These are phyloP conservation scores for Caenorhabditis angaria DNA, from an alignment of 2,888 invertebrate species.

Conservation along the genomic window DNA sequence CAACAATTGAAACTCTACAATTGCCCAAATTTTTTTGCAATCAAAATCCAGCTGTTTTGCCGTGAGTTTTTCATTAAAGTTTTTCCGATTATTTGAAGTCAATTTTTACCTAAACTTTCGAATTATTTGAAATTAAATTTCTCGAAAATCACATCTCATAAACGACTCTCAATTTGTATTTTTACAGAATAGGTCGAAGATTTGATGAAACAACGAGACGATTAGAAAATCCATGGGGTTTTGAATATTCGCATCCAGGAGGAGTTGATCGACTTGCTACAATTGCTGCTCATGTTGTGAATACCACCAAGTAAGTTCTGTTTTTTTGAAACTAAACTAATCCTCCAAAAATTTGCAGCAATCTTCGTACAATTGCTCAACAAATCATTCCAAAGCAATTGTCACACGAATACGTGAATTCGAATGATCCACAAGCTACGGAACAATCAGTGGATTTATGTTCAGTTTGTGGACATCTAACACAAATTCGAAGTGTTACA, in stretches of 20 bases:
- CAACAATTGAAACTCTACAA: neutral
- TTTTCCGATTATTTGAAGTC: too few species aligned
- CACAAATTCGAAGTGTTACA: slow-evolving; percentile 21
- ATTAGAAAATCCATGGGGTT: neutral
- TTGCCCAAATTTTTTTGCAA: neutral
- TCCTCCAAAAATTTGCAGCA: neutral
- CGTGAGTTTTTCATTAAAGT: neutral
- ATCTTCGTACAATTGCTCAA: neutral
- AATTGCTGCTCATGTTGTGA: slow-evolving; percentile 27
- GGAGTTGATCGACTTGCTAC: slow-evolving; percentile 22
- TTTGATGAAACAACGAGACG: neutral
- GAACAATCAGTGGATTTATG: slow-evolving; percentile 21
- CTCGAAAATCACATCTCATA: too few species aligned
- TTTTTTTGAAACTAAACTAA: neutral
- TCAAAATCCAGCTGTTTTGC: neutral
- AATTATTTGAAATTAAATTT: too few species aligned
- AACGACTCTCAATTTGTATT: neutral
- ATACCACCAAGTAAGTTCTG: slow-evolving; percentile 16
- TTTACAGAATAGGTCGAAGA: neutral
- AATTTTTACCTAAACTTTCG: too few species aligned
- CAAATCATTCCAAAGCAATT: neutral
- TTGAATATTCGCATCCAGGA: neutral
- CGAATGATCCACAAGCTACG: neutral
- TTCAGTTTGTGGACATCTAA: slow-evolving; percentile 10
- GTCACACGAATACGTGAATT: neutral